Evolutionary conservation across 2,113 vertebrate genomes (phyloP).

Genomic region (Maccullochella peelii): DNA sequence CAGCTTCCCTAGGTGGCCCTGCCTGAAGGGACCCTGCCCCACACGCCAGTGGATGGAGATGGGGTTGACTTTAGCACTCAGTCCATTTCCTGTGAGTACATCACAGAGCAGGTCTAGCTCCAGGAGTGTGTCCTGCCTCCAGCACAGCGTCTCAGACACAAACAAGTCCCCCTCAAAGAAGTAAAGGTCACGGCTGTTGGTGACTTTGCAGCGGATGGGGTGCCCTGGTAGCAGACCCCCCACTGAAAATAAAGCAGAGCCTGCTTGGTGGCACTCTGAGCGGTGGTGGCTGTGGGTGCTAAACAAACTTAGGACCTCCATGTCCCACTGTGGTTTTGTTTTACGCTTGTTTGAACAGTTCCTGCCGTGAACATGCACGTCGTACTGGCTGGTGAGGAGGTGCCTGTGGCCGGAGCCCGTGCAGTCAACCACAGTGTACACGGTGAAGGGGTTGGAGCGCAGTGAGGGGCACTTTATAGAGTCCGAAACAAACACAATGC

Average conservation of each 20-base stretch:
- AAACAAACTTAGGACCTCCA: conserved; percentile 81
- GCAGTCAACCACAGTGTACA: conserved; percentile 81
- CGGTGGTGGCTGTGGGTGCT: conserved; percentile 44
- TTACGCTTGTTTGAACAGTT: conserved; percentile 76
- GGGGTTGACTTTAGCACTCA: conserved; percentile 23
- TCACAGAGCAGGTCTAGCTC: conserved; percentile 80
- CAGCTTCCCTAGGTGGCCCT: conserved; percentile 72
- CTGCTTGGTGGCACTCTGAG: conserved; percentile 69
- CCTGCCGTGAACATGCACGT: conserved; percentile 82
- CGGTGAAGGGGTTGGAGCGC: conserved; percentile 79
- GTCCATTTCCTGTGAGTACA: conserved; percentile 40
- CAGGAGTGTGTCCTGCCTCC: conserved; percentile 68
- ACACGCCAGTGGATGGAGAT: conserved; percentile 81
- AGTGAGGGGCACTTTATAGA: conserved; percentile 72
- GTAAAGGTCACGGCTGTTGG: conserved; percentile 70
- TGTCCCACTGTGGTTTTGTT: conserved; percentile 77
- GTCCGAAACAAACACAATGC: conserved; percentile 73
- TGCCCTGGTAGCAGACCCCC: conserved; percentile 76
- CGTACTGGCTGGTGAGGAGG: conserved; percentile 79
- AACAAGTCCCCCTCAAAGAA: conserved; percentile 80
- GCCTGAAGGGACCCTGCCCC: conserved; percentile 77
- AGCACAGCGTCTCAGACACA: conserved; percentile 81
- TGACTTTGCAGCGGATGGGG: conserved; percentile 71
- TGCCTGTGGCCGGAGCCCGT: conserved; percentile 72
- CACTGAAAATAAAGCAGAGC: conserved; percentile 73